Evolutionary conservation across 2,888 invertebrate species (phyloP).

Genomic region (Drosophila kambysellisi): DNA sequence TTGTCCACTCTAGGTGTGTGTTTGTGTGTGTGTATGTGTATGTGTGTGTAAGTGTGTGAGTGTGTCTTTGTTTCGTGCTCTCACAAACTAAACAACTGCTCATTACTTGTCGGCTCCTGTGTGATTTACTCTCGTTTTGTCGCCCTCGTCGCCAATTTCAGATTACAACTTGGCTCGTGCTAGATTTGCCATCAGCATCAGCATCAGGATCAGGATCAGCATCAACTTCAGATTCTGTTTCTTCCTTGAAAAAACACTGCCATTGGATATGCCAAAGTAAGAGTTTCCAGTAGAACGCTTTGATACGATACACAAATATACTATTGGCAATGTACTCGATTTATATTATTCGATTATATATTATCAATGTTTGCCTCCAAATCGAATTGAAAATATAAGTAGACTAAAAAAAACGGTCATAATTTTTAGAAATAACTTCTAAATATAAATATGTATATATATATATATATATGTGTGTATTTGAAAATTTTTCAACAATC

Average conservation of each 20-base stretch:
- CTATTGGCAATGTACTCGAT: background rate
- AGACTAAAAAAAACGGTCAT: background rate
- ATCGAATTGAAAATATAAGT: background rate
- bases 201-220: slow-evolving; percentile 1
- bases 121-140: slow-evolving; percentile 54
- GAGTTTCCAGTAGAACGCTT: slow-evolving; percentile 26
- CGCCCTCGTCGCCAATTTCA: slow-evolving; percentile 22
- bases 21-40: slow-evolving; percentile 29
- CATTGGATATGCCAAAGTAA: slow-evolving; percentile 17
- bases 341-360: too few relatives aligned
- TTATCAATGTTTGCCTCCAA: background rate
- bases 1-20: slow-evolving; percentile 27
- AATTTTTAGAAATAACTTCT: background rate
- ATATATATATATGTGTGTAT: too few relatives aligned
- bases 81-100: slow-evolving; percentile 69
- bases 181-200: slow-evolving; percentile 19
- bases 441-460: background rate
- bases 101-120: slow-evolving; percentile 72
- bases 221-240: slow-evolving; percentile 17
- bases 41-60: slow-evolving; percentile 33
- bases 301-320: background rate
- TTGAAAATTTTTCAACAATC: too few relatives aligned
- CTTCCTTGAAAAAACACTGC: slow-evolving; percentile 10
- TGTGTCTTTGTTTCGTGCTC: slow-evolving; percentile 40
- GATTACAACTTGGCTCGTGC: slow-evolving; percentile 76